A percentile compares a stretch with the other conserved stretches of the same genome.
These are phyloP conservation scores for Chromobotia macracanthus DNA, from an alignment of 2,797 vertebrate genomes.

Conservation along the genomic window DNA sequence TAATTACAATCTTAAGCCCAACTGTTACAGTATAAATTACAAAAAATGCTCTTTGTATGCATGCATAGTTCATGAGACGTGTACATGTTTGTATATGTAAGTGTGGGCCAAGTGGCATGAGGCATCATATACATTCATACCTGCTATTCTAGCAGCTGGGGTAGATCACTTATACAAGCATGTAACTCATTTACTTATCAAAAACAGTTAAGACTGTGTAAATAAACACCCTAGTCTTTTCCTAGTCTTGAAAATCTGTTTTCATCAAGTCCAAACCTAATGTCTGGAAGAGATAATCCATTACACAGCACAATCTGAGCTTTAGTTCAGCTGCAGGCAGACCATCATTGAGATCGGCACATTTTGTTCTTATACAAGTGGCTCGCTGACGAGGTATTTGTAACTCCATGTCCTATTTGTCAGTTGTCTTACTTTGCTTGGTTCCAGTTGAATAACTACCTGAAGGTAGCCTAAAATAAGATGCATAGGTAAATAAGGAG, in stretches of 20 bases:
- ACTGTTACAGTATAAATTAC: too few relatives aligned
- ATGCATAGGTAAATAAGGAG: conserved; percentile 20
- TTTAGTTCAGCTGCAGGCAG: conserved; percentile 48
- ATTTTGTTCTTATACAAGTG: conserved; percentile 22
- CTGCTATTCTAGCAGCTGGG: conserved; percentile 42
- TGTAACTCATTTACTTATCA: conserved; percentile 46
- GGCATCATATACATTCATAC: not conserved
- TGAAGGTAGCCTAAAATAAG: not conserved
- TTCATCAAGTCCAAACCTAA: conserved; percentile 64
- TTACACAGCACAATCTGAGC: conserved; percentile 13
- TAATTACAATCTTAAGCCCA: too few relatives aligned
- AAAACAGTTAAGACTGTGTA: conserved; percentile 49
- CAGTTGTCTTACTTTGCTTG: conserved; percentile 1
- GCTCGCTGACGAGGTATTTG: conserved; percentile 10
- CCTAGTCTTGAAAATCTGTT: conserved; percentile 66
- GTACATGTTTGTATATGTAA: not conserved
- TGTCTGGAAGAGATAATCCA: conserved; percentile 63
- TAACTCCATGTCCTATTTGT: conserved; percentile 33
- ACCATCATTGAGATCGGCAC: conserved; percentile 18
- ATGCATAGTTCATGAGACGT: too few relatives aligned
- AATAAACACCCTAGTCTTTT: conserved; percentile 63
- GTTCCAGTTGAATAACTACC: not conserved
- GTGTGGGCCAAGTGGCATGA: too few relatives aligned
- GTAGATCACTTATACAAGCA: conserved; percentile 39
- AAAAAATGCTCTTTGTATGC: not conserved